Base-by-base conservation (phyloP, 2,888 invertebrate species). In the Chaetogeoica ovagalla region DNA sequence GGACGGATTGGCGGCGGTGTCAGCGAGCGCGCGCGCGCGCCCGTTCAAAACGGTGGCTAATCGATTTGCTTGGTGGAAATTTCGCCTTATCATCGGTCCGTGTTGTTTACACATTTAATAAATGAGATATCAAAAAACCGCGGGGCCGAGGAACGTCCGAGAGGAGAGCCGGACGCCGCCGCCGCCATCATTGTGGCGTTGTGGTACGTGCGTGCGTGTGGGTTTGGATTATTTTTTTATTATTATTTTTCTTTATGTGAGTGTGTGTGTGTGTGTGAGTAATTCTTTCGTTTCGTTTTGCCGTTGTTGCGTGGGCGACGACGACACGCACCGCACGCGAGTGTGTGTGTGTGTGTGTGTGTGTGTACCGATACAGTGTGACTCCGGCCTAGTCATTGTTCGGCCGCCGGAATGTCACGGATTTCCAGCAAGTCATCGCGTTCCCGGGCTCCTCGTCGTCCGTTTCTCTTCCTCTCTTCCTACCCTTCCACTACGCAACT, bases 51-150 rank as follows among this genome's bases (percentile, higher is more conserved):
- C 79, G 79, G 79, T 79, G 69, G 79, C 79, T 79, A 79, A 79
- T 79, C 79, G 79, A 79, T 79, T 79, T 79, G 79, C 79, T 30
- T 63, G 65, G 63, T 70, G 79, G 63, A 79, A 79, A 79, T 79
- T 79, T 79, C 79, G 79, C 79, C 79, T 79, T 71, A 79, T 79
- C 79, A 79, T 79, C 79, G 71, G 79, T 71, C 79, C 79, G 79
- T 79, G 79, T 79, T 79, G 79, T 79, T 79, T 79, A 79, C 79
- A 71, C 71, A 2, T 79, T 79, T 23, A 79, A 79, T 79, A 79
- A 79, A 79, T 63, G 30, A 30, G 30, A 79, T 79, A 79, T 79
- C 79, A 79, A 62, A 76, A 63, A 60, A 66, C 74, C 72, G 48
- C 37, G 59, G 59, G 57, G 21, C 65, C 66, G 63, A 70, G 79